Base-by-base conservation (phyloP, 2,113 vertebrate genomes). In the Neogale vison region DNA sequence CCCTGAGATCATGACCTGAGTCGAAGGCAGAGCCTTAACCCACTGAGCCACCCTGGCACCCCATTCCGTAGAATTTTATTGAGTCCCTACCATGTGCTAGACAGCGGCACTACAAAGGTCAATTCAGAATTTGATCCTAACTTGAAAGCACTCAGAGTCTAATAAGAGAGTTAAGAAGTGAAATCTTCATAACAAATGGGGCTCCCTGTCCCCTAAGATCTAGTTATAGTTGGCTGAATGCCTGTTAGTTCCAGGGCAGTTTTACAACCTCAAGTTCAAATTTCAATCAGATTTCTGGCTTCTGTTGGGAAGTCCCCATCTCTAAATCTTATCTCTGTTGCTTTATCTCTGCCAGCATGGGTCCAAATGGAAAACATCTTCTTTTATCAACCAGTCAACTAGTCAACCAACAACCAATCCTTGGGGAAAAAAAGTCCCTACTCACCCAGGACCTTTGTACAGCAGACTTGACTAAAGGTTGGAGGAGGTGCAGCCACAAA, bases 201-300 rank as follows among this genome's bases (percentile, higher is more conserved):
- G 14, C 45, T 67, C 21, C 24, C 26, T 52, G 17, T 21, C 7
- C 34, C 36, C 69, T 61, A 26, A 34, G 80, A 61, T 47, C 31
- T 39, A 39, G 39, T 14, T 63, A 12, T 17, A 50, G 31, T 59
- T 8, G 36, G 21, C 42, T 69, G 36, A 52, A 61, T 15, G 20
- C 26, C 76, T 92, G 65, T 31, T 59, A 93, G 80, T 92, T 88
- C 63, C 71, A 80, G 52, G 12, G 26, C 20, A 21, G 45, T 67
- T 90, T 95, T 93, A 72, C 15, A 69, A 79, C 21, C 76, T 90
- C 42, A 34, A 5, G 24, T 86, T 92, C 93, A 83, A 67, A 61
- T 94, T 91, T 71, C 77, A 23, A 14, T 88, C 65, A 93, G 88
- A 81, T 34, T 94, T 96, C 47, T 72, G 59, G 50, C 69, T 83